A percentile compares a stretch with the other conserved stretches of the same genome.
Conservation (phyloP, 37 sponge, comb jelly and placozoan genomes). For the Ianthella basta region DNA sequence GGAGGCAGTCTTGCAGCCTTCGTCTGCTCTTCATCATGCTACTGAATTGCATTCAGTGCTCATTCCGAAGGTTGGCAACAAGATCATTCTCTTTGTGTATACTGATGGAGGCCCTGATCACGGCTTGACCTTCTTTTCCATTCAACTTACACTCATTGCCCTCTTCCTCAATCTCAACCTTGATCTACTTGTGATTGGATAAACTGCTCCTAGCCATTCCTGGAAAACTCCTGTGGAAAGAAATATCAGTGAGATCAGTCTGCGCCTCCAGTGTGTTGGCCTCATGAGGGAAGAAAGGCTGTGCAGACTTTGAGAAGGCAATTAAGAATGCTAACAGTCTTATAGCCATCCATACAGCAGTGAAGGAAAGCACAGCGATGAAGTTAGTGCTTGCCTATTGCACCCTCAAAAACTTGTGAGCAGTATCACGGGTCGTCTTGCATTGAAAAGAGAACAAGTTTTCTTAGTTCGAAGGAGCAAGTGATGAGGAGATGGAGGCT, state of each 20-base stretch:
- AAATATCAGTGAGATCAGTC: conserved; percentile 61
- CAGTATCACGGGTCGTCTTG: neutral
- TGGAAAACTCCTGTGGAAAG: conserved; percentile 51
- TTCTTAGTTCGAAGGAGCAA: conserved; percentile 1
- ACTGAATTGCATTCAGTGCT: conserved; percentile 39
- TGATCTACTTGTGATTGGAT: conserved; percentile 39
- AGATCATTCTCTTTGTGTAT: conserved; percentile 46
- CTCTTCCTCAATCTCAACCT: conserved; percentile 51
- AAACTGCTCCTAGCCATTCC: conserved; percentile 66
- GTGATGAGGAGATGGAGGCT: conserved; percentile 9
- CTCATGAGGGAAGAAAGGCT: no score
- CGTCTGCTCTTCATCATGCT: conserved; percentile 46
- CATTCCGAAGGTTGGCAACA: neutral
- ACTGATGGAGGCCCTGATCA: conserved; percentile 71
- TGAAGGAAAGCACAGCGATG: neutral
- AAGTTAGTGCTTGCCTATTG: neutral
- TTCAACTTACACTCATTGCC: conserved; percentile 54
- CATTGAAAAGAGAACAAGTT: neutral
- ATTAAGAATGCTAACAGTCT: neutral
- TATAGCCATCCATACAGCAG: neutral
- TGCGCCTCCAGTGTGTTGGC: conserved; percentile 52
- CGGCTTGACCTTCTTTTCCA: conserved; percentile 49
- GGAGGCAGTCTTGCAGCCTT: conserved; percentile 49
- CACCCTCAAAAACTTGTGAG: neutral
- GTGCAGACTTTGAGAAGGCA: neutral